Base-by-base conservation (phyloP, 2,797 vertebrate species). In the Babyrousa celebensis region DNA sequence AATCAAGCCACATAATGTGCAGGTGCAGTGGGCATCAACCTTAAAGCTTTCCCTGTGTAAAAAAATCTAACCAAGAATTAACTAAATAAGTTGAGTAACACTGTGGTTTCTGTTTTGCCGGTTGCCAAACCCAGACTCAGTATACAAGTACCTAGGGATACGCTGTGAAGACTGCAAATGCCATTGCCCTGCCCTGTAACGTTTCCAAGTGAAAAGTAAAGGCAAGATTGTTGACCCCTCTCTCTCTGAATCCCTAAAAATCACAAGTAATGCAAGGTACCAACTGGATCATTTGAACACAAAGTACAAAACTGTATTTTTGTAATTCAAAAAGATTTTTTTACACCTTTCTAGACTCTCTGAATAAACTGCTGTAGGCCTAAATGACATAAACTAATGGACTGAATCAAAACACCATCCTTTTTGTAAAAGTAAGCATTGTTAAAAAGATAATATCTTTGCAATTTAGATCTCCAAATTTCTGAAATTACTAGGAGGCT, bases 101-200 rank as follows among this genome's bases (percentile, higher is more conserved):
- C 72, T 27, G 5, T 87, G 63, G 68, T 80, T 96, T 93, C 62
- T 91, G 32, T 93, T 92, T 78, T 91, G 20, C 67, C 88, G 27
- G 48, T 78, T 85, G 36, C 65, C 27, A 68, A 40, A 78, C 36
- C 36, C 25, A 92, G 63, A 48, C 40, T 48, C 68, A 43, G 78
- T 88, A n/a, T 52, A 4, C 43, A 71, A 58, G 11, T 48, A n/a
- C 54, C 16, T 58, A 48, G n/a, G 40, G 56, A 63, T 65, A 65
- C 1, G 3, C 60, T 25, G 0, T 43, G 71, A 89, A 11, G 12
- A 43, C 18, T 48, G 15, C 14, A 3, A 7, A 20, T 17, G 40
- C 25, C 2, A 1, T 36, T 62, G 16, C 9, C 12, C 68, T 58
- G 27, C 54, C 63, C 0, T 6, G 2, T 15, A 48, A 65, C 71